Evolutionary conservation across 2,888 invertebrate species (phyloP), one percentile per base, ranked within the genome.

Genomic region (Heliconius ismenius): DNA sequence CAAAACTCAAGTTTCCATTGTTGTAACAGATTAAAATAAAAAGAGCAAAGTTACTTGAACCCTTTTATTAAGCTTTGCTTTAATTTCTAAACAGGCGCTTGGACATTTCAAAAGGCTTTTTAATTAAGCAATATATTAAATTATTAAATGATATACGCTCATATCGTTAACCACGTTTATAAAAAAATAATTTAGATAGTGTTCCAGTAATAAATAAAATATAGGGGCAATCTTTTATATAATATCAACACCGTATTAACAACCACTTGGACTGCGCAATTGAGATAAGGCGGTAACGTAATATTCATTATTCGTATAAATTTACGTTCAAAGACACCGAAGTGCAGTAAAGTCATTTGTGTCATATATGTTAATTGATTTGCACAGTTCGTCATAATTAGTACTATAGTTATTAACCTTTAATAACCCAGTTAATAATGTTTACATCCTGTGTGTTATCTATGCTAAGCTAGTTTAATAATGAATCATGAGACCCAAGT

Each of bases 321-420:
- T 73, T 73, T 28, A 39, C 39, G 15, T 73, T 73, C 60, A 76
- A 73, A 67, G 73, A n/a, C 54, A 60, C 76, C 76, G 73, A 67
- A 11, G 21, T 24, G 43, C 63, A 64, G 18, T 39, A 67, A 26
- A 15, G 11, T 28, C 62, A 70, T 63, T 75, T 54, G 69, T 32
- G 24, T 49, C 49, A 21, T 18, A 64, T 9, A 39, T 49, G 32
- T 70, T 64, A 75, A 24, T 64, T 36, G 63, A 70, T 36, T 75
- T 36, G 28, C 54, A 60, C 26, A 21, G n/a, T 65, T 54, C 39
- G 67, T 64, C 63, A 65, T 65, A 39, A 73, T 73, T 32, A 49
- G 49, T 2, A 49, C 49, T 49, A 49, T 1, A 49, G 24, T 18
- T 7, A 70, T 28, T 24, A 54, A 75, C 11, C 62, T 58, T 63